These are phyloP conservation scores for Leucoma salicis DNA, from an alignment of 2,888 invertebrate genomes.

Conservation along the genomic window DNA sequence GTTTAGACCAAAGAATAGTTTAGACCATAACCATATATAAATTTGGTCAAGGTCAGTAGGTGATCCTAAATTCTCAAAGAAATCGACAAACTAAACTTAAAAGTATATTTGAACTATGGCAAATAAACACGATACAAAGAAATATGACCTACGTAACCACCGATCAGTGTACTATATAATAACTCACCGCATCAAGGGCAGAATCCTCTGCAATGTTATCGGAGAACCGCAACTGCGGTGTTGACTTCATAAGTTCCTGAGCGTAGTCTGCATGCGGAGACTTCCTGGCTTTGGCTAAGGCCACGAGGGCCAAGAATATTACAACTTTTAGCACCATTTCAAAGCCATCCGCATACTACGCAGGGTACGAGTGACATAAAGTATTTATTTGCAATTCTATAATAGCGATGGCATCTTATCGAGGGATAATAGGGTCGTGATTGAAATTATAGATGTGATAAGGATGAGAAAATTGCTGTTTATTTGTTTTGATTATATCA, in stretches of 20 bases:
- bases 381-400: conserved; percentile 24
- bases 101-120: too few relatives aligned
- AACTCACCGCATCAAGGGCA: conserved; percentile 51
- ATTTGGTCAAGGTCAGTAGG: too few relatives aligned
- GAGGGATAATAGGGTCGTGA: not conserved
- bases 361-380: not conserved
- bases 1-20: too few relatives aligned
- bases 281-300: conserved; percentile 32
- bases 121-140: too few relatives aligned
- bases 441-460: conserved; percentile 6
- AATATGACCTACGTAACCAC: too few relatives aligned
- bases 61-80: too few relatives aligned
- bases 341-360: conserved; percentile 16
- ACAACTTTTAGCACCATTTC: conserved; percentile 36
- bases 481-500: not conserved
- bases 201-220: conserved; percentile 48
- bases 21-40: too few relatives aligned
- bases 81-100: too few relatives aligned
- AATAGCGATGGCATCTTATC: conserved; percentile 14
- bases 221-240: conserved; percentile 33
- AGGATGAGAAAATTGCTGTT: not conserved
- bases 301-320: conserved; percentile 33
- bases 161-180: not conserved
- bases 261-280: conserved; percentile 50
- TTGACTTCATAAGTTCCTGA: conserved; percentile 29